Evolutionary conservation across 2,888 invertebrate species (phyloP), one percentile per base, ranked within the genome.

Genomic region (Acanthacorydalis orientalis): DNA sequence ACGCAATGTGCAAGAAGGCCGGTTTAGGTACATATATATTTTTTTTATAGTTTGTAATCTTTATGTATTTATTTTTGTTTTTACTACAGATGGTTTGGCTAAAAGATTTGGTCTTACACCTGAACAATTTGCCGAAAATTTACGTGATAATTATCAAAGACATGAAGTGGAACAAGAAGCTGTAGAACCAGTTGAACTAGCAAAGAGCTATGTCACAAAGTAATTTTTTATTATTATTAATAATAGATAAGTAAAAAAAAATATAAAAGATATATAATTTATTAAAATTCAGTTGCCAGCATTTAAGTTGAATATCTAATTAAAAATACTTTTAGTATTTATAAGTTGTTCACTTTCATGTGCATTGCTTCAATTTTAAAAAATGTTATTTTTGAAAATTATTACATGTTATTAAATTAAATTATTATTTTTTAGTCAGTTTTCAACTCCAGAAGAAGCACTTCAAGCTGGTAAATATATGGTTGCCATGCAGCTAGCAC

Each of bases 41-140:
- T 38, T 6, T 16, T 4, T 35, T 8, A 37, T 9, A 37, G 37
- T 37, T 1, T 37, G 7, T 4, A 42, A 34, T 10, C 46, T 38
- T 12, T 15, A n/a, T 48, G 16, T 16, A 7, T 16, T 33, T 37
- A 15, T 14, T 12, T 12, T 15, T 48, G 35, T 48, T 54, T 51
- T 46, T 38, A 34, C 53, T 55, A 14, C 63, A 80, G 86, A 80
- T 57, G 80, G 82, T 0, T 73, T 96, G 41, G 89, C 89, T 2
- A 86, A 85, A 61, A 83, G 83, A 60, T 97, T 96, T 65, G 97
- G 97, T 51, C 68, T 98, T 46, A 79, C 83, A 0, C 91, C 97
- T 0, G 90, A 92, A 61, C 85, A 96, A 65, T 95, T 92, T 64
- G 93, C 92, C 0, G 95, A 96, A 68, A 97, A 98, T 69, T 72